Conservation (phyloP, 2,888 invertebrate species). For the Philereme vetulata region DNA sequence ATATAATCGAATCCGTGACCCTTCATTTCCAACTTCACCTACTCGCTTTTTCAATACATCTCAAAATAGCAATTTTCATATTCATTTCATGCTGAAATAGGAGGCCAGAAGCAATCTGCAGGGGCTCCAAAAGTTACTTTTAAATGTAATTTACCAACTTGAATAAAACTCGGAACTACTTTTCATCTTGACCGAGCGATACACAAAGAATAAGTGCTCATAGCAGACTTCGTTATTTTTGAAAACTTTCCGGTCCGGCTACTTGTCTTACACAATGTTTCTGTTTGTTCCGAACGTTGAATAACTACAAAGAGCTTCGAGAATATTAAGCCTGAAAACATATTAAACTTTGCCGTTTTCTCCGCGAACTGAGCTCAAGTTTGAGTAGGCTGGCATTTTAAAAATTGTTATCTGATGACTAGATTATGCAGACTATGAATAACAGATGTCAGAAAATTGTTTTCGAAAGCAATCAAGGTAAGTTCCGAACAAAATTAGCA, state of each 20-base stretch:
- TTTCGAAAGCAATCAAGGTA: conserved; percentile 2
- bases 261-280: conserved; percentile 33
- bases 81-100: conserved; percentile 23
- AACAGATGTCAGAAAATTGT: conserved; percentile 9
- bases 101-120: conserved; percentile 10
- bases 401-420: conserved; percentile 24
- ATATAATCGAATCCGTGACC: conserved; percentile 25
- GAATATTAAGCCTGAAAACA: conserved; percentile 33
- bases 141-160: conserved; percentile 25
- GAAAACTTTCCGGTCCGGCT: conserved; percentile 37
- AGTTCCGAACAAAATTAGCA: too few relatives aligned
- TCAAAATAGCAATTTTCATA: conserved; percentile 29
- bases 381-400: conserved; percentile 23
- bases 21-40: conserved; percentile 20
- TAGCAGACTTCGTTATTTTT: conserved; percentile 38
- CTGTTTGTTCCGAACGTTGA: conserved; percentile 35
- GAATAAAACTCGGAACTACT: conserved; percentile 31
- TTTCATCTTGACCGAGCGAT: conserved; percentile 33
- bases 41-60: conserved; percentile 19
- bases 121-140: conserved; percentile 13
- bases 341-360: conserved; percentile 33
- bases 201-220: conserved; percentile 34
- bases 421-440: conserved; percentile 12
- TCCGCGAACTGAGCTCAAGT: conserved; percentile 21
- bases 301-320: conserved; percentile 34